These are phyloP conservation scores for Ceyx margarethae DNA, from an alignment of 2,113 vertebrate species.

Conservation along the genomic window DNA sequence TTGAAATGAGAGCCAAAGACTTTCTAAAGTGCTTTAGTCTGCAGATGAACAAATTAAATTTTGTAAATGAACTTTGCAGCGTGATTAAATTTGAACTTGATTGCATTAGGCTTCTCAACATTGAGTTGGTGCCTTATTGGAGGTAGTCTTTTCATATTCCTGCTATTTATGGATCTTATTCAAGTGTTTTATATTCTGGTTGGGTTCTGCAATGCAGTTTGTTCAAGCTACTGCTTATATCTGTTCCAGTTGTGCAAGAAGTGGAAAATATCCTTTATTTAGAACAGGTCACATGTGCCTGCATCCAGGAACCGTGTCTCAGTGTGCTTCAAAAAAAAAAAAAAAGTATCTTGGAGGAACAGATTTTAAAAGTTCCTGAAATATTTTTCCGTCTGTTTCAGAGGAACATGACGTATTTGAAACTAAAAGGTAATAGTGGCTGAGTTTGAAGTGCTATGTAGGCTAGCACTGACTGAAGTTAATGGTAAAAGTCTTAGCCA, in stretches of 20 bases:
- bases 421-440: conserved; percentile 34
- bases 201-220: conserved; percentile 75
- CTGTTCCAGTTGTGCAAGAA: conserved; percentile 85
- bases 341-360: conserved; percentile 73
- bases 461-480: neutral
- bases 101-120: conserved; percentile 57
- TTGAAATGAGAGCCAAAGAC: neutral
- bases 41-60: conserved; percentile 62
- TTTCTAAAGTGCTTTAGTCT: conserved; percentile 24
- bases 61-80: conserved; percentile 59
- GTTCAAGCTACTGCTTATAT: conserved; percentile 81
- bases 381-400: conserved; percentile 64
- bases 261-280: conserved; percentile 88
- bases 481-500: neutral
- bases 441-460: neutral
- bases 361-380: conserved; percentile 75
- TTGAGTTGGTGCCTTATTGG: conserved; percentile 48
- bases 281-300: conserved; percentile 83
- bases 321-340: conserved; percentile 51
- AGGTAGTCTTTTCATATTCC: conserved; percentile 66
- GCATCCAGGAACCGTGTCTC: conserved; percentile 77
- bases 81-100: conserved; percentile 70
- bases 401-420: conserved; percentile 49
- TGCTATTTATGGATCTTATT: conserved; percentile 74
- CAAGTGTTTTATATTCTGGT: conserved; percentile 65